phyloP scores from a whole-genome alignment of 2,888 invertebrate genomes.

The Tethea ocularis region DNA sequence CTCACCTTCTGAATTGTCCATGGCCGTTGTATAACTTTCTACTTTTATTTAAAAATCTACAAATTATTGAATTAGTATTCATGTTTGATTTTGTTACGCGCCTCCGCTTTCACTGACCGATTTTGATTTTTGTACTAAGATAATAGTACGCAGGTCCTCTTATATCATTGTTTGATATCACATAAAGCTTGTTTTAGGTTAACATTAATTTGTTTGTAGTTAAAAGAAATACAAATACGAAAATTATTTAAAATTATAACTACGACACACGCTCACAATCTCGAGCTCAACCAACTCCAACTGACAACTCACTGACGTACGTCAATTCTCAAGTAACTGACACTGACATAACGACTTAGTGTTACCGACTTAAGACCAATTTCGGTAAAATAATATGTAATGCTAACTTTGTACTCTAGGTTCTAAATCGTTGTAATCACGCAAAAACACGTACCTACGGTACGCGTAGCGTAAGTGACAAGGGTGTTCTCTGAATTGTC shows the following conservation, averaged over 20 bases:
- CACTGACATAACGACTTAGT: too few species aligned
- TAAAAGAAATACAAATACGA: not conserved
- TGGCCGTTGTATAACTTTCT: slow-evolving; percentile 30
- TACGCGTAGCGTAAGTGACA: too few species aligned
- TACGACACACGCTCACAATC: not conserved
- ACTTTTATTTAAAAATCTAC: slow-evolving; percentile 40
- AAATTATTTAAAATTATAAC: not conserved
- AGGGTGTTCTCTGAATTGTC: too few species aligned
- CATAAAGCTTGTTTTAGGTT: not conserved
- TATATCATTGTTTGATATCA: not conserved
- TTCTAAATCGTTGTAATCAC: too few species aligned
- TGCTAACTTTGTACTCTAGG: too few species aligned
- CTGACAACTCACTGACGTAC: too few species aligned
- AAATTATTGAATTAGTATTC: slow-evolving; percentile 45
- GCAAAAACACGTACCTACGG: too few species aligned
- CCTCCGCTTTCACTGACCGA: slow-evolving; percentile 56
- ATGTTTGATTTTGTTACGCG: slow-evolving; percentile 38
- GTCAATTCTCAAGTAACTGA: too few species aligned
- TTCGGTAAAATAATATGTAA: too few species aligned
- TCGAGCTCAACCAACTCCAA: not conserved
- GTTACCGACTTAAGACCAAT: too few species aligned
- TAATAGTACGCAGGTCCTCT: not conserved
- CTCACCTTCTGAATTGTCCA: slow-evolving; percentile 41
- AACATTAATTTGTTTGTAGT: not conserved
- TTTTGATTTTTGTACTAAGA: slow-evolving; percentile 26